These are phyloP conservation scores for Callipepla californica DNA, from an alignment of 2,113 vertebrate species.

Conservation along the genomic window DNA sequence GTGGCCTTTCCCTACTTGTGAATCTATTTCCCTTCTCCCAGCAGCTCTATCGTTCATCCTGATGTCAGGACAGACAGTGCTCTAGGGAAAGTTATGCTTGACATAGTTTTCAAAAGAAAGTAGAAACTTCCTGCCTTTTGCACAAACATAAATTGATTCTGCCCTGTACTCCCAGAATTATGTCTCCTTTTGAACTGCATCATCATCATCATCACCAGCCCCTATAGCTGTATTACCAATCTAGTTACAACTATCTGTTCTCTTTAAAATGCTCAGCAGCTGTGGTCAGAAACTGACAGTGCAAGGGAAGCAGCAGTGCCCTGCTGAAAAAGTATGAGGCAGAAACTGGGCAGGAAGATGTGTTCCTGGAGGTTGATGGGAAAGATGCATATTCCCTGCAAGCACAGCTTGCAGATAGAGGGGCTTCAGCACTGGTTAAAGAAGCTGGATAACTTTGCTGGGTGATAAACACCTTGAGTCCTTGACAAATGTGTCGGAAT, in stretches of 20 bases:
- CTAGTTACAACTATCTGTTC: neutral
- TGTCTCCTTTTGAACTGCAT: neutral
- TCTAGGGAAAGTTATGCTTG: slow-evolving; percentile 41
- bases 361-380: neutral
- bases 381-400: neutral
- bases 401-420: neutral
- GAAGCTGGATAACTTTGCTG: neutral
- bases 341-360: neutral
- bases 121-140: slow-evolving; percentile 34
- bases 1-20: neutral
- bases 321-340: neutral
- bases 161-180: neutral
- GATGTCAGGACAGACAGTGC: neutral
- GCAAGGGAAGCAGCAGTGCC: neutral
- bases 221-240: neutral
- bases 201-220: neutral
- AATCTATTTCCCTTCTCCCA: neutral
- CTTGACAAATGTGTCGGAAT: accelerated
- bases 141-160: neutral
- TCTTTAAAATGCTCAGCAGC: neutral
- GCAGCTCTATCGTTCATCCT: neutral
- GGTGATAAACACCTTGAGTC: neutral
- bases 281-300: neutral
- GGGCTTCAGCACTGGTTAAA: neutral
- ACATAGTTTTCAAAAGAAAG: slow-evolving; percentile 27